Base-by-base conservation (phyloP, 1,140 invertebrate species). In the Caligus rogercresseyi region DNA sequence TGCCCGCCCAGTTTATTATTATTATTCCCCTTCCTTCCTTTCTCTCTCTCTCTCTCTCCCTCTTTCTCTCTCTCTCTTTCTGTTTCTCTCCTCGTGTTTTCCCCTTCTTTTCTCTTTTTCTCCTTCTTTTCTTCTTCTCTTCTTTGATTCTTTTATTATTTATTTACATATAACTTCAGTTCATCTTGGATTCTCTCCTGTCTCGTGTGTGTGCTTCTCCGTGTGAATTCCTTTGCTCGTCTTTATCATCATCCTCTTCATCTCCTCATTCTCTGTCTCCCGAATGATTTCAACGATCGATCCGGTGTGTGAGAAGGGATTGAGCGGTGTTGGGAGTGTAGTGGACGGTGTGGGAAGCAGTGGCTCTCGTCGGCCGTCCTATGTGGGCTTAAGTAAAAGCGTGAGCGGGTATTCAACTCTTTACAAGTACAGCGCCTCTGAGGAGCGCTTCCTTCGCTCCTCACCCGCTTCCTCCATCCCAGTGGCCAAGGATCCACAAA, bases 321-420 rank as follows among this genome's bases (percentile, higher is more conserved):
- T 7, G 7, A 43, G 31, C n/a, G 31, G 31, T 43, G n/a, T n/a
- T n/a, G n/a, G n/a, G n/a, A n/a, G n/a, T n/a, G n/a, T n/a, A n/a
- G n/a, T n/a, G n/a, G n/a, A n/a, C n/a, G n/a, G n/a, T n/a, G n/a
- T n/a, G n/a, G 31, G 31, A 43, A 11, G 7, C 7, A 43, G n/a
- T 11, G 31, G 31, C 7, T 43, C 31, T n/a, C 57, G 57, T 13
- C 25, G 25, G 25, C 57, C 57, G 16, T 60, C 57, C 2, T 60
- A 60, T 31, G 57, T 60, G 18, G 57, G 57, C 14, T 21, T 60
- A 15, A 25, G 20, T 2, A 25, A 25, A 18, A 18, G 20, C 23
- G 57, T 60, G 57, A 60, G 57, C 26, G 57, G 57, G 13, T 60
- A 60, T 25, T 26, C 14, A 2, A 60, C 24, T 21, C 51, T 24